Evolutionary conservation across 2,888 invertebrate species (phyloP), one percentile per base, ranked within the genome.

Genomic region (Tubiluchus corallicola): DNA sequence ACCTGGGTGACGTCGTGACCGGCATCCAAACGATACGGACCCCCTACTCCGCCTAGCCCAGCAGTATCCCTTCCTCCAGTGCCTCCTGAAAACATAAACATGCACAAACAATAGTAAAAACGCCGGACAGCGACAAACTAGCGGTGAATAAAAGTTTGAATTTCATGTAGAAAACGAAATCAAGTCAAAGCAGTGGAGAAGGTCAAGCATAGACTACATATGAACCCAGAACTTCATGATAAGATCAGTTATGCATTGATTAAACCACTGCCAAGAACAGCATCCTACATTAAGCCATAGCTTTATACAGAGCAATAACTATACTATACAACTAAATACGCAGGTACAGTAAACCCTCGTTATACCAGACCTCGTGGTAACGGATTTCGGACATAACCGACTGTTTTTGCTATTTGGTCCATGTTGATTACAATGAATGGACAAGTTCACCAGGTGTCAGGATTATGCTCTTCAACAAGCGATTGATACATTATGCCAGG

Each of bases 1-100:
- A 65, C 64, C 69, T 96, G 94, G 62, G 85, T 81, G 1, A 94
- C 90, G 49, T 79, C 76, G 54, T 94, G 88, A 0, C 94, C 92
- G 44, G 82, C 82, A 63, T 94, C 94, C 13, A 96, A 68, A 1
- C 94, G 70, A 66, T 87, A 94, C 0, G 94, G 92, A 0, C 92
- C 96, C 16, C 94, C 94, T 64, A 85, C 84, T 2, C 94, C 94
- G 5, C 94, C 94, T 37, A 96, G 68, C 1, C 94, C 94, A 0
- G 92, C 90, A 0, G 92, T 94, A 61, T 90, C 88, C 45, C 88
- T 62, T 17, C 70, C 70, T 39, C 88, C 90, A 53, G 60, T 51
- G 44, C 40, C 3, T 37, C 18, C 9, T 4, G n/a, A 20, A 9
- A n/a, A 39, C 13, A 38, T 2, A 39, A 29, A 29, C 5, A 16